Conservation (phyloP, 2,888 invertebrate species). For the Lapara coniferarum region DNA sequence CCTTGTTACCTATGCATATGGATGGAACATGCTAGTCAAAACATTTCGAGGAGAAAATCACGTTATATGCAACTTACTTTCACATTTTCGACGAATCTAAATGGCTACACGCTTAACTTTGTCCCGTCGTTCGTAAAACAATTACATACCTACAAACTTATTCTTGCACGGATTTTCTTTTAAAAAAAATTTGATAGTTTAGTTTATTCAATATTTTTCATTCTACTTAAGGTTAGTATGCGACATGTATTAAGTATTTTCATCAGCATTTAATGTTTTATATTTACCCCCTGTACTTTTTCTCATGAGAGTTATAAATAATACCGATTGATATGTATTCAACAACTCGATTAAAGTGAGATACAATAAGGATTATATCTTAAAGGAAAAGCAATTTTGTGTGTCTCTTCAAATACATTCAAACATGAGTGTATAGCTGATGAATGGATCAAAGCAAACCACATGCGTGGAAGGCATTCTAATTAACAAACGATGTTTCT, state of each 20-base stretch:
- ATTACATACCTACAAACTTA: background rate
- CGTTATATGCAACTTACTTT: background rate
- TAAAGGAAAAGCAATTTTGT: slow-evolving; percentile 8
- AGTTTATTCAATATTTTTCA: background rate
- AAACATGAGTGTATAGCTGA: background rate
- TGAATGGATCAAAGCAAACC: background rate
- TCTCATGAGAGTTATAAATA: background rate
- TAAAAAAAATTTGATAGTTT: background rate
- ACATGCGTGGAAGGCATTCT: slow-evolving; percentile 1
- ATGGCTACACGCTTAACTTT: background rate
- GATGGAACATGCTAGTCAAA: background rate
- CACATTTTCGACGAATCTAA: too few species aligned
- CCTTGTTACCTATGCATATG: background rate
- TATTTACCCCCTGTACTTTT: too few species aligned
- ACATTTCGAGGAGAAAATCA: background rate
- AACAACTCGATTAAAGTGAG: background rate
- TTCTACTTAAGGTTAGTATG: background rate
- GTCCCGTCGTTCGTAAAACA: background rate
- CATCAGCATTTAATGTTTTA: too few species aligned
- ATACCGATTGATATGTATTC: background rate
- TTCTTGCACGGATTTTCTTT: background rate
- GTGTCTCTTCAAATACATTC: background rate
- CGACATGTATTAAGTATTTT: too few species aligned
- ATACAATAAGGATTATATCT: background rate
- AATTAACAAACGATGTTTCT: slow-evolving; percentile 7